Evolutionary conservation across 2,888 invertebrate genomes (phyloP), one percentile per base, ranked within the genome.

Genomic region (Himalopsyche kuldschensis): DNA sequence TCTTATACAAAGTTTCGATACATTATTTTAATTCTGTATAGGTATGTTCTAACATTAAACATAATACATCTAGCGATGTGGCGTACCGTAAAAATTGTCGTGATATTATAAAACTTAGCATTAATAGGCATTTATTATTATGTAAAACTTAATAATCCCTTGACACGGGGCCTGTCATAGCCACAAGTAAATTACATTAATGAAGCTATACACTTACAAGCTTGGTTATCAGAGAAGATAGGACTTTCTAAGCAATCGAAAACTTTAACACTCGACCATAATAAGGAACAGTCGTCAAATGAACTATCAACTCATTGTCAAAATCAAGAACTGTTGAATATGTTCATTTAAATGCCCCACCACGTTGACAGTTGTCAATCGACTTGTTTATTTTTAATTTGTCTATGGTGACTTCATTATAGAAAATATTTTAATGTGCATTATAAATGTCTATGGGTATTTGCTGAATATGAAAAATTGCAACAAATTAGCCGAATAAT

Each of bases 291-390:
- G 24, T 55, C 55, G 20, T 20, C 20, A 55, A 55, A 55, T 55
- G 55, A 55, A 20, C 20, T 0, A 2, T 4, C 20, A 20, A 55
- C 55, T 55, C 55, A 55, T 20, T 55, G 55, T 20, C 75, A 75
- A 32, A 31, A 27, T 32, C 75, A 31, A 31, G 30, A 27, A 75
- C 27, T 75, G 32, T n/a, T 75, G 32, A 75, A 27, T 27, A 31
- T 32, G 4, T 27, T 32, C 31, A 75, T 75, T 75, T 32, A 75
- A 75, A 75, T 17, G 69, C 32, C 24, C 69, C 63, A 80, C 80
- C 69, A 75, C 80, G 75, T 80, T 80, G 80, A 80, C 80, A 80
- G 80, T 46, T 55, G 48, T n/a, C 48, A 48, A 55, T 4, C 15
- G 3, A 55, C 6, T 55, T 55, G 55, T 55, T 55, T 55, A 55